These are phyloP conservation scores for Megalops cyprinoides DNA, from an alignment of 2,797 vertebrate species.

Conservation along the genomic window DNA sequence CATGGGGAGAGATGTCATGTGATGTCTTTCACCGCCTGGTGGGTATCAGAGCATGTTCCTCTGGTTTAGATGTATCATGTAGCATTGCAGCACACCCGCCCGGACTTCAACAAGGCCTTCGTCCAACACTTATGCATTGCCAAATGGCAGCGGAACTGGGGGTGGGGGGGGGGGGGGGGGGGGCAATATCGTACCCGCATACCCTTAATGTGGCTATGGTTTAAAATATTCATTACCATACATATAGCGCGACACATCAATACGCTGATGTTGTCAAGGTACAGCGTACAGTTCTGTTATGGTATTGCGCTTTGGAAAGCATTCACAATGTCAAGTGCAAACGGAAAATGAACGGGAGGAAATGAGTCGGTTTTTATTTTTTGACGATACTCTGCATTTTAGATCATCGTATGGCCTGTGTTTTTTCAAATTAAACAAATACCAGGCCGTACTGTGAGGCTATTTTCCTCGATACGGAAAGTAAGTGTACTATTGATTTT, in stretches of 20 bases:
- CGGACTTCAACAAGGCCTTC: neutral
- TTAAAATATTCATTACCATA: neutral
- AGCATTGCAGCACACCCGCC: neutral
- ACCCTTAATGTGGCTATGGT: neutral
- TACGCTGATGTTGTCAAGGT: neutral
- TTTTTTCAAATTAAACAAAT: neutral
- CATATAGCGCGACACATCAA: neutral
- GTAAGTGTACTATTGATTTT: neutral
- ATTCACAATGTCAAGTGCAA: neutral
- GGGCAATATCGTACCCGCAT: too few relatives aligned
- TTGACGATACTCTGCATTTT: too few relatives aligned
- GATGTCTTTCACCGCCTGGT: neutral
- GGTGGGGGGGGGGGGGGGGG: too few relatives aligned
- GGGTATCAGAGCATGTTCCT: neutral
- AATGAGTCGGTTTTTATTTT: neutral
- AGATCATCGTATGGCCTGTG: neutral
- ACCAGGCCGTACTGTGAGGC: neutral
- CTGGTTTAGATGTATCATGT: neutral
- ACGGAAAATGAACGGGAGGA: neutral
- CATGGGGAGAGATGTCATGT: neutral
- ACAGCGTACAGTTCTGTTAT: too few relatives aligned
- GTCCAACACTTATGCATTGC: neutral
- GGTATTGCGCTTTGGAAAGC: neutral
- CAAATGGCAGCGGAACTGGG: neutral
- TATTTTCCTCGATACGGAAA: neutral